Evolutionary conservation across 2,797 vertebrate genomes (phyloP), one percentile per base, ranked within the genome.

Genomic region (Mionectes olivaceus): DNA sequence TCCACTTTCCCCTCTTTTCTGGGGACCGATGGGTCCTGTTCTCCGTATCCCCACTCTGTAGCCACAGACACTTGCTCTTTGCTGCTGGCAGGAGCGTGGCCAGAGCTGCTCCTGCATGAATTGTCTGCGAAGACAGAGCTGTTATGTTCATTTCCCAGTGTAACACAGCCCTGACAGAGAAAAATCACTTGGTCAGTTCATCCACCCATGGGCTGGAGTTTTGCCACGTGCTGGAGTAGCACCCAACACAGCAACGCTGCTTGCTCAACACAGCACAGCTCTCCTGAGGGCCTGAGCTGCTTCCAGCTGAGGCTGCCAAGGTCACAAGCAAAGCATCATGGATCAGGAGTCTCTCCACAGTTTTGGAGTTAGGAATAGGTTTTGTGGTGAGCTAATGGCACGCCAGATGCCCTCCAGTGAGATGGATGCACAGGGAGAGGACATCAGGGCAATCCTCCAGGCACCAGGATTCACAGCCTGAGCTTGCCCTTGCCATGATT

Each of bases 321-420:
- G 5, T 57, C 67, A 79, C 0, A 0, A 89, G 81, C 67, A 89
- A 89, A 57, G 33, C 14, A 5, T 15, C 52, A 22, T 0, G 0
- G 22, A 49, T 35, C 14, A n/a, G 37, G 60, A 73, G 64, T 12
- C n/a, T 46, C 46, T 56, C 55, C 50, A 32, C 16, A 46, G 41
- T 71, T 80, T 3, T 33, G n/a, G 35, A 30, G 32, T 6, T 10
- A 87, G 78, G 18, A 68, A 18, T 19, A 60, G 49, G 16, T 82
- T 75, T 49, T 46, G 65, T 53, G 33, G 18, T 32, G 43, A 74
- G 56, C 11, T 33, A 6, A n/a, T 10, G 9, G 32, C 5, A 2
- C 18, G 28, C 37, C 43, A 10, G 0, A 39, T 39, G 43, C 33
- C 25, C 43, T 67, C 52, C 0, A 0, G 32, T 32, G 33, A 75